Evolutionary conservation across 2,113 vertebrate genomes (phyloP), one percentile per base, ranked within the genome.

Genomic region (Gorsachius goisagi): DNA sequence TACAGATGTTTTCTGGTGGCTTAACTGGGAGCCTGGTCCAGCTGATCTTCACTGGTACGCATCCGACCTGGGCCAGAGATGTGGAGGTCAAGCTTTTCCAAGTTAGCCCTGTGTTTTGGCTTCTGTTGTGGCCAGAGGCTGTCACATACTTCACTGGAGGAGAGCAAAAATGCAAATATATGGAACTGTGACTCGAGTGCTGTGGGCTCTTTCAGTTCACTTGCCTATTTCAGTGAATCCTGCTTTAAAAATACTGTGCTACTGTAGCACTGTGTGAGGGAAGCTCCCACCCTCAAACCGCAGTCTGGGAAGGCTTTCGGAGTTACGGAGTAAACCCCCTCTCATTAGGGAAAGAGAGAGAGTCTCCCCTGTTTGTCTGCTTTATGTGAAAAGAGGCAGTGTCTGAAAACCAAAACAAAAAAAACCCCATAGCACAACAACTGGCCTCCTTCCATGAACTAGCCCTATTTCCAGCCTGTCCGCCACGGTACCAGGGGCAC

Each of bases 371-470:
- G 8, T 89, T 93, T 88, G 95, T 96, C 94, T 93, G 85, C 26
- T 32, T 21, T 39, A 10, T 52, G 35, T 97, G 95, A 96, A 95
- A 96, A 90, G 93, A 77, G 72, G 78, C 95, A 93, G 91, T 97
- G 95, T 96, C 81, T 96, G 39, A 35, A 83, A 95, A 95, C 66
- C 89, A 88, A 89, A 96, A 90, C 93, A 96, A 95, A 94, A 82
- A 82, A 89, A 90, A 33, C 16, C 66, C 79, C 49, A 11, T 22
- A 93, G 93, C 96, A 95, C 90, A 92, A 80, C 91, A 90, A 24
- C 89, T 97, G 97, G 97, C 97, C 67, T 20, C 11, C 23, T 88
- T 96, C 95, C 95, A 97, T 4, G 50, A 64, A 35, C 53, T 7
- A 49, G 64, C 64, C 56, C 81, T 26, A 52, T 69, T 79, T 19